Evolutionary conservation across 2,797 vertebrate genomes (phyloP).

Genomic region (Semaprochilodus insignis): DNA sequence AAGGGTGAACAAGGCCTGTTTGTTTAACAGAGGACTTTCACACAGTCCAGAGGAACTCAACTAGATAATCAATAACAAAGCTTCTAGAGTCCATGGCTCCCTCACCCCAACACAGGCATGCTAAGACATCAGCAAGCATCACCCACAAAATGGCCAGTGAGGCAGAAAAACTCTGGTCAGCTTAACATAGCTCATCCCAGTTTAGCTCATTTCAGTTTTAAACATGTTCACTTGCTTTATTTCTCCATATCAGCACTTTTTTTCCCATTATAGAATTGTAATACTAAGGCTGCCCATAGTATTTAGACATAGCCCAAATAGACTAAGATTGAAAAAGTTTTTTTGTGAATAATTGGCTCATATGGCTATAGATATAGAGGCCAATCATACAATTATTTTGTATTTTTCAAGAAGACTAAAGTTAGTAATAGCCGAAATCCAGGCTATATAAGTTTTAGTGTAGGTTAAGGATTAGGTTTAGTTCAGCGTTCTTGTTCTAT

Average conservation of each 20-base stretch:
- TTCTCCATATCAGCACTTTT: neutral
- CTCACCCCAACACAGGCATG: conserved; percentile 74
- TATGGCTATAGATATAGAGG: too few species aligned
- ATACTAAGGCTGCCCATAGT: too few species aligned
- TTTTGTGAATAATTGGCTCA: too few species aligned
- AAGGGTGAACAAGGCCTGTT: conserved; percentile 73
- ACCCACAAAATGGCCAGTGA: conserved; percentile 67
- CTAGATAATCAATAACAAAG: conserved; percentile 81
- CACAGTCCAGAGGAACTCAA: conserved; percentile 76
- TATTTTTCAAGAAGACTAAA: too few species aligned
- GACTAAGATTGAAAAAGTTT: too few species aligned
- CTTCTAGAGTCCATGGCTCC: conserved; percentile 64
- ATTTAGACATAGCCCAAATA: too few species aligned
- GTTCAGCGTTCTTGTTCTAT: neutral
- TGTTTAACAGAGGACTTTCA: conserved; percentile 77
- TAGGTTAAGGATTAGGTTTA: neutral
- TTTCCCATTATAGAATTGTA: too few species aligned
- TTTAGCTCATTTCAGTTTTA: neutral
- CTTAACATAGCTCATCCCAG: neutral
- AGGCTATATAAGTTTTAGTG: too few species aligned
- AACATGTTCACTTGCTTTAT: neutral
- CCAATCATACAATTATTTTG: too few species aligned
- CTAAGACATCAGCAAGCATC: conserved; percentile 76
- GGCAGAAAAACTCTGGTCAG: conserved; percentile 60
- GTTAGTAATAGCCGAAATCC: too few species aligned